Conservation (phyloP, 2,113 vertebrate genomes). For the Baryphthengus martii region DNA sequence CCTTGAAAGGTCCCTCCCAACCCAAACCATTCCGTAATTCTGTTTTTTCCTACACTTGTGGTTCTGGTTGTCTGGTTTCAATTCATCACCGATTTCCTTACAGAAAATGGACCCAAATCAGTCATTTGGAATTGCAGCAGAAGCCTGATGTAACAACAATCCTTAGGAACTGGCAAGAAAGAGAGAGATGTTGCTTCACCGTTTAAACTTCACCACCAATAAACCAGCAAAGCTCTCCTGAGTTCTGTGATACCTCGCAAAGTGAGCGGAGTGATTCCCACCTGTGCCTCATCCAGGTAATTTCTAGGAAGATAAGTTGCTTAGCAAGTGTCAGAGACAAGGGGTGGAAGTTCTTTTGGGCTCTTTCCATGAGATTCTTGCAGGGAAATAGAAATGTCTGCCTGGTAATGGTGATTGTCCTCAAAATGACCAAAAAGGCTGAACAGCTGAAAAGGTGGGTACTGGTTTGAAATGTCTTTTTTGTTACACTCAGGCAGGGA, state of each 20-base stretch:
- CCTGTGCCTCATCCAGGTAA: not conserved
- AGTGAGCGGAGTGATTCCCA: not conserved
- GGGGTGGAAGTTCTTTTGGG: not conserved
- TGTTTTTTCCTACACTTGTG: not conserved
- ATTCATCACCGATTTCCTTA: not conserved
- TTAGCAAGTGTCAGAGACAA: not conserved
- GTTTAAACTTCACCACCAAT: not conserved
- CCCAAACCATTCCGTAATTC: no score
- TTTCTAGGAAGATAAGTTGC: not conserved
- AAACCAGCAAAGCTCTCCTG: not conserved
- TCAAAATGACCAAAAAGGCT: not conserved
- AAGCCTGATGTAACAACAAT: not conserved
- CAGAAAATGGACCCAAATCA: not conserved
- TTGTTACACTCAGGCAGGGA: no score
- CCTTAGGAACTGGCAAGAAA: not conserved
- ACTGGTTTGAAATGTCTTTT: not conserved
- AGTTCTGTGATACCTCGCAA: not conserved
- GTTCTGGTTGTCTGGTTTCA: not conserved
- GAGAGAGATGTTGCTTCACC: accelerated
- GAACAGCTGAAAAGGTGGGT: not conserved
- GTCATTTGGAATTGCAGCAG: not conserved
- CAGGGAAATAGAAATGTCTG: not conserved
- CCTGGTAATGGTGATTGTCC: not conserved
- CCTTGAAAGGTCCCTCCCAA: no score
- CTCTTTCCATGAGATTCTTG: not conserved